These are phyloP conservation scores for Pharmacophagus antenor DNA, from an alignment of 2,888 invertebrate genomes.

Conservation along the genomic window DNA sequence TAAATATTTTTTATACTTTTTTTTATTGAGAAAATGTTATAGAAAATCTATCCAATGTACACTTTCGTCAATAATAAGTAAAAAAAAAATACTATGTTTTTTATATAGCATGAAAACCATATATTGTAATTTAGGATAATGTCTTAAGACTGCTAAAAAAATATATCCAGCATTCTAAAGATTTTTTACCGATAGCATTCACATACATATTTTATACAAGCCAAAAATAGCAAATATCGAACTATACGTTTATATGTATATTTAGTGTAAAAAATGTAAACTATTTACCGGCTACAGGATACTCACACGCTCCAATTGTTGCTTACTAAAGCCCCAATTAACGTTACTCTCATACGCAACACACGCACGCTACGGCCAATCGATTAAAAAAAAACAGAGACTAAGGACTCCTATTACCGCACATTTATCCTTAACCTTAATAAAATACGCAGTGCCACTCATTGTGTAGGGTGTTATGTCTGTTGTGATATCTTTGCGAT, in stretches of 20 bases:
- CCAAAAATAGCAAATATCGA: no score
- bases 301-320: conserved; percentile 60
- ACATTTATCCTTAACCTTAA: conserved; percentile 76
- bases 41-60: no score
- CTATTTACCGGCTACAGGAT: conserved; percentile 29
- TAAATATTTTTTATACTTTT: not conserved
- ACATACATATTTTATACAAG: no score
- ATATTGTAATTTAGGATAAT: no score
- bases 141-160: no score
- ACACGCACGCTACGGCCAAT: conserved; percentile 50
- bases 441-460: conserved; percentile 42
- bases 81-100: no score
- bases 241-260: not conserved
- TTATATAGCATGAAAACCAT: no score
- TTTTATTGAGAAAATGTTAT: no score
- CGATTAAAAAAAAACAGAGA: conserved; percentile 53
- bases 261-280: conserved; percentile 27
- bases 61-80: no score
- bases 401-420: conserved; percentile 43
- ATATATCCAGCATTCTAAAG: no score
- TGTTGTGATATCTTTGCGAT: conserved; percentile 54
- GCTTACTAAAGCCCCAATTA: conserved; percentile 49
- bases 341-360: conserved; percentile 42
- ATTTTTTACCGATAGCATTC: no score
- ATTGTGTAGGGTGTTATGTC: conserved; percentile 62